Evolutionary conservation across 2,113 vertebrate species (phyloP), one percentile per base, ranked within the genome.

Genomic region (Cettia cetti): DNA sequence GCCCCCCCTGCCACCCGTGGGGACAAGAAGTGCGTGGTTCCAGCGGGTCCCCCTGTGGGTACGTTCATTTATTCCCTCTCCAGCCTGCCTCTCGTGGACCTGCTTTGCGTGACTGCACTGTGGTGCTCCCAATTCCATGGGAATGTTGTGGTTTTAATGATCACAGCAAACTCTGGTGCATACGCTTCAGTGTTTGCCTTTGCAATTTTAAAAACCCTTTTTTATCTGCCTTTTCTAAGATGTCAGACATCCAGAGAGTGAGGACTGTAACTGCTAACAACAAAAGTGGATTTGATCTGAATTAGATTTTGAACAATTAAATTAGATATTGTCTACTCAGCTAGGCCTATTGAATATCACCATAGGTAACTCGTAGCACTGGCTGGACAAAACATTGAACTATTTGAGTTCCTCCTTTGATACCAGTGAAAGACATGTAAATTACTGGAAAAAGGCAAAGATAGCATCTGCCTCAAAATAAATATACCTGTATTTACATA

Each of bases 21-120:
- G 10, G 99, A 99, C 96, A 99, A 97, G 97, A 99, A 99, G 88
- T 99, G 99, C 9, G 98, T 99, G 13, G 99, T 99, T n/a, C 99
- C 99, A 16, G 98, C 99, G 0, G 99, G 99, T 23, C 99, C 99
- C 20, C 98, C 99, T 33, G 99, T 99, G 54, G 99, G 99, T 99
- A 98, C n/a, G 99, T 97, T 33, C 39, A 5, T 4, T 40, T 92
- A 5, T 42, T 65, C 68, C 26, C 24, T 2, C 1, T 12, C 11
- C 63, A 69, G 1, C 28, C 39, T 60, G 1, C 15, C 40, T 74
- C 45, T 60, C 60, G 0, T 11, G 31, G 21, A 4, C 44, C 44
- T 47, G 45, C 20, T 47, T 22, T 22, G 33, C 52, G 4, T 26
- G 31, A 6, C 63, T 80, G 57, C 37, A 11, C 2, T 3, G 8